A percentile compares a stretch with the other conserved stretches of the same genome.
phyloP scores from a whole-genome alignment of 2,113 vertebrate genomes.

The Boleophthalmus pectinirostris region DNA sequence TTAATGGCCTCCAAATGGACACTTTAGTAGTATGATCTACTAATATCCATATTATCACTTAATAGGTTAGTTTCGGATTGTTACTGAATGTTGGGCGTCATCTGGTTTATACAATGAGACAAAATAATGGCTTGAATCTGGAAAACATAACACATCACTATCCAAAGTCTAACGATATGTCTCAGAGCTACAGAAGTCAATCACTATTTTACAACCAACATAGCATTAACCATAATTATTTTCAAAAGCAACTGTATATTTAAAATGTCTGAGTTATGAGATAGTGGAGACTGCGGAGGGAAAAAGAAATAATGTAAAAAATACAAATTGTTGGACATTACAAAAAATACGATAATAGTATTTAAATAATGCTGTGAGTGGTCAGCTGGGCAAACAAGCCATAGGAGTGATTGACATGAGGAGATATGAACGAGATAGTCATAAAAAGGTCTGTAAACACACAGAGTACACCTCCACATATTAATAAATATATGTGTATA shows the following conservation, averaged over 20 bases:
- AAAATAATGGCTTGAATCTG: background rate
- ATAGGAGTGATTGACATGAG: constrained; percentile 18
- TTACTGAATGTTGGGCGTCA: no score
- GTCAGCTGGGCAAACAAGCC: constrained; percentile 33
- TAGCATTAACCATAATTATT: constrained; percentile 5
- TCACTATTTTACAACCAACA: background rate
- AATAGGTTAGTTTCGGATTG: no score
- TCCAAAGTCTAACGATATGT: background rate
- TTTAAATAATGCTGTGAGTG: constrained; percentile 22
- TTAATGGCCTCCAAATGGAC: no score
- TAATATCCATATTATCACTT: no score
- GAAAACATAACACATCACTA: no score
- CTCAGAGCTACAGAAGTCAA: constrained; percentile 13
- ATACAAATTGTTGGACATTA: constrained; percentile 51
- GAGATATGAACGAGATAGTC: constrained; percentile 11
- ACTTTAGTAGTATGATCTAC: no score
- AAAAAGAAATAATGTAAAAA: constrained; percentile 38
- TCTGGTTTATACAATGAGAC: no score
- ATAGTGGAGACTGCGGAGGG: constrained; percentile 60
- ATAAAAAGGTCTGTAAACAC: constrained; percentile 1
- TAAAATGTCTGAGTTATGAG: constrained; percentile 29
- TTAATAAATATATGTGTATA: constrained; percentile 21
- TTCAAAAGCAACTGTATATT: constrained; percentile 15
- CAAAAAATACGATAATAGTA: background rate
- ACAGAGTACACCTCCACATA: constrained; percentile 9